These are phyloP conservation scores for Ametastegia equiseti DNA, from an alignment of 2,888 invertebrate species.

Conservation along the genomic window DNA sequence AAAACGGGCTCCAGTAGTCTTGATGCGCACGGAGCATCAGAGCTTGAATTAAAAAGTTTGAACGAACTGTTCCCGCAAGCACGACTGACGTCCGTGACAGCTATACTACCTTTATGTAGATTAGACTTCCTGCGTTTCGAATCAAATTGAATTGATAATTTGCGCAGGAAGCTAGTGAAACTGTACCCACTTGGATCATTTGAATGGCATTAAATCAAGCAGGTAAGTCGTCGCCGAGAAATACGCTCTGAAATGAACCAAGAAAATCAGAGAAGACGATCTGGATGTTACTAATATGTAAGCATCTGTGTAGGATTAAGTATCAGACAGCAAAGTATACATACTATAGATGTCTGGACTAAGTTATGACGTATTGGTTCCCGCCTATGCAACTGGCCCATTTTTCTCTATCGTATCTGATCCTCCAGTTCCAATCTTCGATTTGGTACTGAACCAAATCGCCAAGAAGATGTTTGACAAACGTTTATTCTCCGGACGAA, in stretches of 20 bases:
- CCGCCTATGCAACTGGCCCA: not conserved
- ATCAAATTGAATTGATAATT: constrained; percentile 38
- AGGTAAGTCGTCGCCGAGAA: not conserved
- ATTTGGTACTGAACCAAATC: constrained; percentile 15
- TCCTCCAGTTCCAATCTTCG: constrained; percentile 21
- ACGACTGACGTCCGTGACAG: constrained; percentile 32
- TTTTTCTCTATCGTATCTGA: constrained; percentile 23
- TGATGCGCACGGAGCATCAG: constrained; percentile 1
- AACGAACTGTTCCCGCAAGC: constrained; percentile 18
- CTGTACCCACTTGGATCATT: constrained; percentile 22
- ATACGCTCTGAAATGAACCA: not conserved
- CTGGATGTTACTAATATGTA: not conserved
- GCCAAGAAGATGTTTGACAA: constrained; percentile 1
- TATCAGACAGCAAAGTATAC: not conserved
- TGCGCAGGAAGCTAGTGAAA: constrained; percentile 17
- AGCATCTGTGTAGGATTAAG: constrained; percentile 9
- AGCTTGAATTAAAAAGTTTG: constrained; percentile 37
- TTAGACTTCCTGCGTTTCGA: constrained; percentile 18
- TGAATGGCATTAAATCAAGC: constrained; percentile 21
- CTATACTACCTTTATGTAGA: constrained; percentile 30
- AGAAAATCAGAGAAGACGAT: not conserved
- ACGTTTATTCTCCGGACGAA: constrained; percentile 3
- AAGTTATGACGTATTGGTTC: constrained; percentile 26
- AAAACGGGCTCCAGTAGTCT: constrained; percentile 19
- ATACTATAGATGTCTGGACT: not conserved